Base-by-base conservation (phyloP, 2,113 vertebrate genomes). In the Thalassarche chlororhynchos region DNA sequence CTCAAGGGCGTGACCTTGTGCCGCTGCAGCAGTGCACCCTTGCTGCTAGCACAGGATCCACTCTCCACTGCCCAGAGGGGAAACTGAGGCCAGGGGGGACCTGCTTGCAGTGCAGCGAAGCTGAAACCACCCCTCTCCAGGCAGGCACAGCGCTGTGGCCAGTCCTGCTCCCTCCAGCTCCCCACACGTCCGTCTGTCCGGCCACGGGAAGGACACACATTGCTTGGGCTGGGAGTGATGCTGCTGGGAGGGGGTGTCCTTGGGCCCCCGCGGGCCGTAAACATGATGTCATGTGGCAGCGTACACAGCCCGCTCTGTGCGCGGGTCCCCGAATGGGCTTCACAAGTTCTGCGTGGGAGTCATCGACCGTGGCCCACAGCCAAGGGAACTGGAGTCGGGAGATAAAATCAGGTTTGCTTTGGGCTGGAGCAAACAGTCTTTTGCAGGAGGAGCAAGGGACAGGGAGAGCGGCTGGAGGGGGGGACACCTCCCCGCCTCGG, bases 321-420 rank as follows among this genome's bases (percentile, higher is more conserved):
- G 0, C 52, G 51, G 96, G 97, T 96, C 96, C 79, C 69, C 74
- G 4, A 80, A 95, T 94, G 92, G 87, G 78, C 96, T 97, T 57
- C 93, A 64, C 87, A 78, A 85, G 80, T 91, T 81, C 89, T 97
- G 97, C 89, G 97, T 98, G 96, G 97, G 97, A 97, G 97, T 97
- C 93, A 97, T 79, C 80, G 0, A 72, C 82, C 6, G 0, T 96
- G 97, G 97, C 96, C 95, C 87, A 82, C 92, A 28, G 97, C 97
- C 97, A 98, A 97, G 77, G 94, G 87, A 92, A 91, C 96, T 97
- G 95, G 64, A 97, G 96, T 62, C 13, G 5, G 83, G 82, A 97
- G 97, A 97, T 97, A 98, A 97, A 97, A 98, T 97, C 97, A 96
- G 96, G 97, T 97, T 97, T 96, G 96, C 91, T 97, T 96, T 94